Percentiles rank a stretch among this genome's conserved stretches.
Conservation (phyloP, 2,113 vertebrate genomes). For the Thalassoma bifasciatum region DNA sequence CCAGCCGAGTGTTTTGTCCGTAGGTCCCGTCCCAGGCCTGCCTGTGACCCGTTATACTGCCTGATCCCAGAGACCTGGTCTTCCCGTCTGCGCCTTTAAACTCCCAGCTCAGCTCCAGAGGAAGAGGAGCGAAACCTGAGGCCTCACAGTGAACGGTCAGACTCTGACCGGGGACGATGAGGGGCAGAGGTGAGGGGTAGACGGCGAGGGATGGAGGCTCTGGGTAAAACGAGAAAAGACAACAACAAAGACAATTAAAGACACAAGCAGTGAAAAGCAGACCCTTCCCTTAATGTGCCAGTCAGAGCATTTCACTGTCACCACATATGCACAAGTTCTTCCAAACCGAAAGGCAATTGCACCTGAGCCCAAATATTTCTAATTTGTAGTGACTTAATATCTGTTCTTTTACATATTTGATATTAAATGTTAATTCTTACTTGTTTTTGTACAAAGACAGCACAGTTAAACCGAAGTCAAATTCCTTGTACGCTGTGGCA, state of each 20-base stretch:
- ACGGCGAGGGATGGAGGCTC: conserved; percentile 71
- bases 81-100: conserved; percentile 54
- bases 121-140: conserved; percentile 84
- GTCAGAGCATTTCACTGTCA: no score
- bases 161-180: conserved; percentile 70
- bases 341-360: no score
- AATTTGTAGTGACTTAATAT: no score
- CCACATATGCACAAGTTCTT: no score
- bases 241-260: background rate
- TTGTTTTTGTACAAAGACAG: no score
- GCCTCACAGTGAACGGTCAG: conserved; percentile 81
- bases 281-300: no score
- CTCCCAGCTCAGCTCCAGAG: conserved; percentile 84
- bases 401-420: no score
- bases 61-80: conserved; percentile 62
- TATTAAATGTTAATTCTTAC: no score
- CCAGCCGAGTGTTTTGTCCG: conserved; percentile 80
- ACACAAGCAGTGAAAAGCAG: no score
- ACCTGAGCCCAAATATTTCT: no score
- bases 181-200: conserved; percentile 76
- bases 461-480: no score
- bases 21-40: conserved; percentile 85
- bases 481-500: no score
- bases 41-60: conserved; percentile 78
- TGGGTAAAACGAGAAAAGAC: conserved; percentile 13